Conservation (phyloP, 1,140 invertebrate species). For the Neomicropteryx cornuta region DNA sequence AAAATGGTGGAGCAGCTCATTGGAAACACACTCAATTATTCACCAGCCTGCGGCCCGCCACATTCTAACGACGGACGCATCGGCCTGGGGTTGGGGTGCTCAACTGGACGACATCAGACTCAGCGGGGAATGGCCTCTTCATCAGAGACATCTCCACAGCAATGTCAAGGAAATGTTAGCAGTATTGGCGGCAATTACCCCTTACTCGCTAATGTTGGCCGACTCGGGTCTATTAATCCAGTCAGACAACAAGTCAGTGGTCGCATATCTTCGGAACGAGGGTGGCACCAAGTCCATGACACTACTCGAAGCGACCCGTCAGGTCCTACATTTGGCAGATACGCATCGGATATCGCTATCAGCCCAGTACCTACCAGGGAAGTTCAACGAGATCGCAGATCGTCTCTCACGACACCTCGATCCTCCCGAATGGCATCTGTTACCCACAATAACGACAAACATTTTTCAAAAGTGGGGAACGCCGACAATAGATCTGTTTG, state of each 20-base stretch:
- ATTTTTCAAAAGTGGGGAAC: constrained; percentile 14
- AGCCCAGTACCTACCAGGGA: constrained; percentile 13
- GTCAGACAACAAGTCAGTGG: constrained; percentile 17
- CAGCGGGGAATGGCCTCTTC: constrained; percentile 2
- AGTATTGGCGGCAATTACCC: constrained; percentile 11
- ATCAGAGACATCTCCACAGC: constrained; percentile 13
- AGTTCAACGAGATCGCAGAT: constrained; percentile 16
- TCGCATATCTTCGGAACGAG: constrained; percentile 15
- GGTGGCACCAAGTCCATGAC: constrained; percentile 13
- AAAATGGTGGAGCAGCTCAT: constrained; percentile 11
- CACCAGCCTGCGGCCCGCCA: constrained; percentile 8
- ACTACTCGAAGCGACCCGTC: constrained; percentile 4
- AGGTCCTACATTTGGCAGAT: constrained; percentile 6
- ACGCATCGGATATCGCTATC: constrained; percentile 5
- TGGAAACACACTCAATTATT: constrained; percentile 6
- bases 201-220: constrained; percentile 4
- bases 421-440: constrained; percentile 14
- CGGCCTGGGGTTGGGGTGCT: constrained; percentile 12
- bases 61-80: constrained; percentile 17
- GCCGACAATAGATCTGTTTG: constrained; percentile 18
- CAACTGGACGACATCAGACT: constrained; percentile 2
- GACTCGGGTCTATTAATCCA: constrained; percentile 12
- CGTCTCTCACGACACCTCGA: constrained; percentile 10
- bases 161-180: constrained; percentile 19
- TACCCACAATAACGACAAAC: neutral